These are phyloP conservation scores for Pteronotus mesoamericanus DNA, from an alignment of 2,797 vertebrate genomes.

Conservation along the genomic window DNA sequence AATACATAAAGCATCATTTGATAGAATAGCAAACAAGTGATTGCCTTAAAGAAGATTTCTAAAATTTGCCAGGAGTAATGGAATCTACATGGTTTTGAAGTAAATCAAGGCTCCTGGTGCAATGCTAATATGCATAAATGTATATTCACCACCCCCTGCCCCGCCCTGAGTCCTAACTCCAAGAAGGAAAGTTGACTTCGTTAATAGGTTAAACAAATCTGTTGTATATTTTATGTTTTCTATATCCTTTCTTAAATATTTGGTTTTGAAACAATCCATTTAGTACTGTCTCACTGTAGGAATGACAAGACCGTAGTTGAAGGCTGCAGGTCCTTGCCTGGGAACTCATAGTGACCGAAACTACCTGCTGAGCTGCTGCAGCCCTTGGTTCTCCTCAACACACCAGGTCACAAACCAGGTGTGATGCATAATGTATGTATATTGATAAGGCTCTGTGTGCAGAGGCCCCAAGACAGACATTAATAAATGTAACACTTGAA, in stretches of 20 bases:
- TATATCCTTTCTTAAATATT: conserved; percentile 2
- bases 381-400: neutral
- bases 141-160: neutral
- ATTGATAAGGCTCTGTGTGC: neutral
- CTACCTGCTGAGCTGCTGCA: neutral
- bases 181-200: neutral
- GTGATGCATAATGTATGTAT: neutral
- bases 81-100: conserved; percentile 25
- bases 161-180: neutral
- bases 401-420: neutral
- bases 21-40: neutral
- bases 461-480: neutral
- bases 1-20: neutral
- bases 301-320: neutral
- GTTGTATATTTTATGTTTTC: neutral
- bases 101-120: conserved; percentile 13
- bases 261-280: neutral
- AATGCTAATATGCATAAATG: neutral
- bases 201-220: neutral
- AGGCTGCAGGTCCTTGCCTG: neutral
- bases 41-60: conserved; percentile 17
- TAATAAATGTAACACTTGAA: neutral
- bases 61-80: neutral
- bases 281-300: neutral
- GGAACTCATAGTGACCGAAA: neutral